These are phyloP conservation scores for Polyploca ridens DNA, from an alignment of 2,888 invertebrate genomes.

Conservation along the genomic window DNA sequence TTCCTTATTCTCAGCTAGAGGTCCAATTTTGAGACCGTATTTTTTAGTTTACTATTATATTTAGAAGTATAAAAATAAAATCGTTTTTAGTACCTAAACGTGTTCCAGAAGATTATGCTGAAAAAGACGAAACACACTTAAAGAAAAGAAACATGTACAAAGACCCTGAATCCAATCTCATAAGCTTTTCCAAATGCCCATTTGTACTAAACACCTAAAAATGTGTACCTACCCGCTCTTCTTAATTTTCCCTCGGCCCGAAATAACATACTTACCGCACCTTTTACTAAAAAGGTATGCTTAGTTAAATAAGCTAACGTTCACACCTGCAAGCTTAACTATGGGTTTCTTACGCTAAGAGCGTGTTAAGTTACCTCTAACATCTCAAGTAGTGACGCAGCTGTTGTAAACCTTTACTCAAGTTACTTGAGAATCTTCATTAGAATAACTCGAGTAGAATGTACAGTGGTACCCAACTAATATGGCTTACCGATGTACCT, in stretches of 20 bases:
- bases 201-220: not conserved
- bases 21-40: no score
- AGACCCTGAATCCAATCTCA: not conserved
- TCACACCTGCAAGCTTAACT: conserved; percentile 6
- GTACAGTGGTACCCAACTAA: no score
- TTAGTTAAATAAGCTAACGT: no score
- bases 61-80: no score
- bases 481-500: no score
- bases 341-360: not conserved
- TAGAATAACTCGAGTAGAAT: not conserved
- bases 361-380: not conserved
- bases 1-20: no score
- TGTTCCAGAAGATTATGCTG: not conserved
- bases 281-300: conserved; percentile 8
- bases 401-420: not conserved
- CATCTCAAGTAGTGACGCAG: not conserved
- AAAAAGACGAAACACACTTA: not conserved
- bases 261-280: conserved; percentile 10
- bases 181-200: not conserved
- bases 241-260: conserved; percentile 9
- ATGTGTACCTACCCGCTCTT: not conserved
- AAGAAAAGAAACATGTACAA: not conserved
- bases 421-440: not conserved
- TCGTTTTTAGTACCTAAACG: not conserved
- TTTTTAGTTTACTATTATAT: no score